Conservation (phyloP, 2,113 vertebrate species). For the Etia nguti region DNA sequence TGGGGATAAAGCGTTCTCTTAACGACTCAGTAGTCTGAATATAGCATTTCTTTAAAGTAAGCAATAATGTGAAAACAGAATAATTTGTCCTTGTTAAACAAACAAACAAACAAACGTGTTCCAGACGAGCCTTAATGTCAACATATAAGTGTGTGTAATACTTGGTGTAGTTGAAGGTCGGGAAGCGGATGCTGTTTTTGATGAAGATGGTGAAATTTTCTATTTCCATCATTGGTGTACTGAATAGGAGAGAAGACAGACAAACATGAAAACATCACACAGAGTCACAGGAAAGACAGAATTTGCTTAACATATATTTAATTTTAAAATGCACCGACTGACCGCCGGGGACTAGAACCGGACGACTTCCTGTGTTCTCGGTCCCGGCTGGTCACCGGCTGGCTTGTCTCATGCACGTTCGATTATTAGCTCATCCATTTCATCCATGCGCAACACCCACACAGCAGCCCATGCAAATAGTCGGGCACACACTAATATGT, state of each 20-base stretch:
- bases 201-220: constrained; percentile 95
- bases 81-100: neutral
- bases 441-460: neutral
- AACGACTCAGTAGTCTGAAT: neutral
- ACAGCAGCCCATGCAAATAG: neutral
- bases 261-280: neutral
- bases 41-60: neutral
- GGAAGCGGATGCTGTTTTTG: constrained; percentile 95
- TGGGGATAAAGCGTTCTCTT: neutral
- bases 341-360: rapidly evolving
- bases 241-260: constrained; percentile 25
- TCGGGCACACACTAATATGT: too few species aligned
- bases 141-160: constrained; percentile 39
- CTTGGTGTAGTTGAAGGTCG: constrained; percentile 89
- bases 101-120: neutral
- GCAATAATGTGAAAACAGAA: neutral
- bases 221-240: constrained; percentile 84
- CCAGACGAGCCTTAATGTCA: neutral
- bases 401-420: neutral
- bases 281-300: neutral
- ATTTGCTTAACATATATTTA: neutral
- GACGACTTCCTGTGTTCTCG: neutral
- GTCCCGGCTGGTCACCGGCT: neutral
- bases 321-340: neutral
- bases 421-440: neutral